Conservation (phyloP, 2,797 vertebrate species). For the Sebastes alutus region DNA sequence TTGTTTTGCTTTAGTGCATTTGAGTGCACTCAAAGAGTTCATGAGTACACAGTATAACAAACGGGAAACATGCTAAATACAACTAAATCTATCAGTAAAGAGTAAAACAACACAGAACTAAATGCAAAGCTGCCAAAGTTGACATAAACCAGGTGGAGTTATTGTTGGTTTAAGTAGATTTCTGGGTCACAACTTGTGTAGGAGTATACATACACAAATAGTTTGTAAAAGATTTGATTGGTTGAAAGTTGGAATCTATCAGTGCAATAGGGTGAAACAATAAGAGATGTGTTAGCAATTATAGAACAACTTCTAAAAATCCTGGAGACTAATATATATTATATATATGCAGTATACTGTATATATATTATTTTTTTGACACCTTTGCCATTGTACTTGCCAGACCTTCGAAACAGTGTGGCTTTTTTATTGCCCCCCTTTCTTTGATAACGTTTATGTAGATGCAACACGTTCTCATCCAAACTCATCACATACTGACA, state of each 20-base stretch:
- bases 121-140: not conserved
- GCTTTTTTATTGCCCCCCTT: not conserved
- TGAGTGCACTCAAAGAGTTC: not conserved
- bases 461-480: too few species aligned
- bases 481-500: too few species aligned
- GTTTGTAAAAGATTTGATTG: not conserved
- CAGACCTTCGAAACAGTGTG: not conserved
- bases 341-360: too few species aligned
- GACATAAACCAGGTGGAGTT: not conserved
- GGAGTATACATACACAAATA: not conserved
- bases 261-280: not conserved
- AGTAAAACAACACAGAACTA: not conserved
- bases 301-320: not conserved
- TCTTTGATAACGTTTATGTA: not conserved
- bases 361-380: not conserved
- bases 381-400: not conserved
- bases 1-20: not conserved
- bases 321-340: not conserved
- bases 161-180: not conserved
- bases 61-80: not conserved
- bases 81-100: not conserved
- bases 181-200: not conserved
- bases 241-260: not conserved
- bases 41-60: not conserved
- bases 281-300: not conserved